These are phyloP conservation scores for Pyrochroa serraticornis DNA, from an alignment of 2,888 invertebrate genomes.

Conservation along the genomic window DNA sequence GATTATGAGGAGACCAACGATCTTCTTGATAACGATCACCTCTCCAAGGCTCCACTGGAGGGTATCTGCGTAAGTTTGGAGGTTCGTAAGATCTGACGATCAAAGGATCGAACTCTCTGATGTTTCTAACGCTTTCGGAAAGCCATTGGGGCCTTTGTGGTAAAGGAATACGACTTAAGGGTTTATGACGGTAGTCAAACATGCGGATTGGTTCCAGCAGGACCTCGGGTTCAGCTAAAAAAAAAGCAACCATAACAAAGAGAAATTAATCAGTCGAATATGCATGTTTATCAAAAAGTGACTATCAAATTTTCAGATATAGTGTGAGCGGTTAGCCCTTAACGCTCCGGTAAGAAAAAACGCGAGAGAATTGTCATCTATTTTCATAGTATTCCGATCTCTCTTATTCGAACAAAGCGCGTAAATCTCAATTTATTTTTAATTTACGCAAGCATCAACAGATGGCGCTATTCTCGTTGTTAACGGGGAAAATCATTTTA, in stretches of 20 bases:
- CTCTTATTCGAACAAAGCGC: too few species aligned
- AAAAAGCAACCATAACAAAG: conserved; percentile 3
- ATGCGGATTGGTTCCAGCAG: conserved; percentile 70
- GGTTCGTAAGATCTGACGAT: conserved; percentile 39
- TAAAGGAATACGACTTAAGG: conserved; percentile 57
- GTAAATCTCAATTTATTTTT: too few species aligned
- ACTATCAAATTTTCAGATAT: conserved; percentile 11
- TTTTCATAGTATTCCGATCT: too few species aligned
- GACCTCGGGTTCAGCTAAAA: conserved; percentile 53
- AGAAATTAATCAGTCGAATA: neutral
- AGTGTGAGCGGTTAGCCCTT: too few species aligned
- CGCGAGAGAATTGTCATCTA: too few species aligned
- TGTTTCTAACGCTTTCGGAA: conserved; percentile 46
- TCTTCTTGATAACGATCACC: conserved; percentile 20
- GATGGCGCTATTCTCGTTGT: too few species aligned
- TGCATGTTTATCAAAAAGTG: neutral
- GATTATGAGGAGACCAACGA: conserved; percentile 4
- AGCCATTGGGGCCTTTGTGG: conserved; percentile 55
- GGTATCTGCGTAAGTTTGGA: conserved; percentile 28
- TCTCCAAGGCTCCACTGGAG: conserved; percentile 22
- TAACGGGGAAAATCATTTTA: too few species aligned
- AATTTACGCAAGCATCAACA: too few species aligned
- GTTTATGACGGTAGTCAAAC: conserved; percentile 74
- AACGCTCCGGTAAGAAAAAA: too few species aligned
- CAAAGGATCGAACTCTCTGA: conserved; percentile 52